phyloP scores from a whole-genome alignment of 2,113 vertebrate species.

The Heterotis niloticus region DNA sequence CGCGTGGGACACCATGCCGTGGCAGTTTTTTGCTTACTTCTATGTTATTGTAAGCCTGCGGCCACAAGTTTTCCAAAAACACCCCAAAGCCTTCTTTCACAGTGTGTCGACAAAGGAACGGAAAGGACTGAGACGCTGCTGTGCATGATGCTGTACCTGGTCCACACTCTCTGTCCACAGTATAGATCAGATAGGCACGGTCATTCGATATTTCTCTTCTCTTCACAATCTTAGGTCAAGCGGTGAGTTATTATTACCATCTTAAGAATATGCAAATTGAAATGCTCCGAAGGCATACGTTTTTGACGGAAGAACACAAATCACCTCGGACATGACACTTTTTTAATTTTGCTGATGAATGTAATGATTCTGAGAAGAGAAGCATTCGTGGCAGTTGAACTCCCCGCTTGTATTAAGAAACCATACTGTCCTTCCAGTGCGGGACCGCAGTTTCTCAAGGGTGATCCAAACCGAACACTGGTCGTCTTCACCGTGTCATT shows the following conservation, averaged over 20 bases:
- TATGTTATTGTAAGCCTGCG: not conserved
- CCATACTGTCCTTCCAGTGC: constrained; percentile 26
- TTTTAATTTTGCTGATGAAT: constrained; percentile 68
- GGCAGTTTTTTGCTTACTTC: not conserved
- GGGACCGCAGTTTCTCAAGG: not conserved
- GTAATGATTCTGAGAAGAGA: constrained; percentile 49
- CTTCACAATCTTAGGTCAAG: constrained; percentile 62
- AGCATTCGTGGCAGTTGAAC: constrained; percentile 54
- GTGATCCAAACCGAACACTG: not conserved
- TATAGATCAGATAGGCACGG: constrained; percentile 45
- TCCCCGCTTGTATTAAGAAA: constrained; percentile 34
- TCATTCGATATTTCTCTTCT: constrained; percentile 55
- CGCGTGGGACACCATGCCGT: not conserved
- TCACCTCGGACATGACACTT: constrained; percentile 60
- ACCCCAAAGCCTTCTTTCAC: not conserved
- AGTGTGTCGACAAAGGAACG: not conserved
- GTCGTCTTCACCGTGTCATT: not conserved
- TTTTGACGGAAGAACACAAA: constrained; percentile 63
- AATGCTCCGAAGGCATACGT: constrained; percentile 49
- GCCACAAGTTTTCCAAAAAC: not conserved
- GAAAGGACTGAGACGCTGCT: not conserved
- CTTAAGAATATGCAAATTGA: constrained; percentile 62
- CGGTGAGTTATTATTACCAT: constrained; percentile 54
- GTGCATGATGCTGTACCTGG: constrained; percentile 42
- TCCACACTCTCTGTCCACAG: constrained; percentile 49